Evolutionary conservation across 2,888 invertebrate genomes (phyloP).

Genomic region (Falcaria lacertinaria): DNA sequence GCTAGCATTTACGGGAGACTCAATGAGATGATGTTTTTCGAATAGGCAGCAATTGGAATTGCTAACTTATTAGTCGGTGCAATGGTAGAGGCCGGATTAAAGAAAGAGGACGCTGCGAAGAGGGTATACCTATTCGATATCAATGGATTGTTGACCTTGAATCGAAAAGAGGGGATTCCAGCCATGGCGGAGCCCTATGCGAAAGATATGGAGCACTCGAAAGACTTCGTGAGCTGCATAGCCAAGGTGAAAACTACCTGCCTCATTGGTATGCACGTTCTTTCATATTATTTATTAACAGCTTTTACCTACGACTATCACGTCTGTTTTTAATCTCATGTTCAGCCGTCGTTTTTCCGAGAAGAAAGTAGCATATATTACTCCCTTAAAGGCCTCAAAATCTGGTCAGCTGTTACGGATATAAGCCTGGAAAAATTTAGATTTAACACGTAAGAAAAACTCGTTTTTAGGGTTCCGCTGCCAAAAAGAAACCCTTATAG

Average conservation of each 20-base stretch:
- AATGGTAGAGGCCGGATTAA: constrained; percentile 83
- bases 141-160: constrained; percentile 87
- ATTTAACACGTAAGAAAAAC: no score
- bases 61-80: constrained; percentile 91
- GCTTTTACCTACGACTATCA: no score
- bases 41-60: constrained; percentile 91
- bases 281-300: no score
- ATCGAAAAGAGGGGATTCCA: constrained; percentile 79
- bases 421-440: no score
- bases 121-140: constrained; percentile 96
- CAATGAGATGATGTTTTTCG: constrained; percentile 3
- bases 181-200: constrained; percentile 83
- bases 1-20: no score
- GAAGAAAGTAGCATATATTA: no score
- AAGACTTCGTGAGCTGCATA: constrained; percentile 86
- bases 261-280: constrained; percentile 88
- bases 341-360: no score
- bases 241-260: constrained; percentile 87
- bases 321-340: no score
- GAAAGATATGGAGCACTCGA: constrained; percentile 86
- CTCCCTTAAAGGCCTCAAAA: no score
- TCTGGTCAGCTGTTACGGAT: no score
- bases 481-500: no score
- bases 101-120: constrained; percentile 82
- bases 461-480: no score